Conservation (phyloP, 53 echinoderm and acorn worm species). For the Holothuria scabra region DNA sequence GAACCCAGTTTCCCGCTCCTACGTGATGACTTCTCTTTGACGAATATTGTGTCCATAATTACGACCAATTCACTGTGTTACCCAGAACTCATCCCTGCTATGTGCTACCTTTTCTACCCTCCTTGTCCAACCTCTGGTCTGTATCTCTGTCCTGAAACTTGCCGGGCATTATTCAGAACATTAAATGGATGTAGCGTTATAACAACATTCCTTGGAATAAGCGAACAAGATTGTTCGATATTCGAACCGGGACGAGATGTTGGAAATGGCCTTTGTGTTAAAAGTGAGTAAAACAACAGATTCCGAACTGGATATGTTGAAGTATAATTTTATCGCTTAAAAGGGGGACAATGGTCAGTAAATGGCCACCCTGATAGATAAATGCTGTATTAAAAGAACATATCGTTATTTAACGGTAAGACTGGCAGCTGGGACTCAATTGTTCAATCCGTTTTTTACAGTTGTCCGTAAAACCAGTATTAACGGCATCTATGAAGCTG, state of each 20-base stretch:
- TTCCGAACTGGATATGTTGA: background rate
- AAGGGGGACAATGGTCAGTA: too few relatives aligned
- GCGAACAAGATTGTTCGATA: background rate
- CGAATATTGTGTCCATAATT: background rate
- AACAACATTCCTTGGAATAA: background rate
- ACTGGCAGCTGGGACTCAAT: too few relatives aligned
- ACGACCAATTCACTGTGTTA: background rate
- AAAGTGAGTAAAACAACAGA: background rate
- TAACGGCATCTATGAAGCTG: too few relatives aligned
- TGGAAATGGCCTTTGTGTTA: slow-evolving; percentile 34
- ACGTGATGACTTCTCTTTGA: background rate
- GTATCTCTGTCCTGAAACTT: slow-evolving; percentile 25
- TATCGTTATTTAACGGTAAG: too few relatives aligned
- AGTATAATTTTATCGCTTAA: background rate
- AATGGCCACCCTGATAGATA: too few relatives aligned
- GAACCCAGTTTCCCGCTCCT: background rate
- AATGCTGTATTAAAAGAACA: too few relatives aligned
- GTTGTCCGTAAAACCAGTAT: too few relatives aligned
- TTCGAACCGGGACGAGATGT: background rate
- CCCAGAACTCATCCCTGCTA: background rate
- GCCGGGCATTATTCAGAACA: background rate
- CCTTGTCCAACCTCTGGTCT: slow-evolving; percentile 23
- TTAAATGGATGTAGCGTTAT: background rate
- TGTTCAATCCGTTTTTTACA: too few relatives aligned
- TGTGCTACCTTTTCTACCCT: slow-evolving; percentile 22